Conservation (phyloP, 2,113 vertebrate species). For the Sinocyclocheilus maitianheensis region DNA sequence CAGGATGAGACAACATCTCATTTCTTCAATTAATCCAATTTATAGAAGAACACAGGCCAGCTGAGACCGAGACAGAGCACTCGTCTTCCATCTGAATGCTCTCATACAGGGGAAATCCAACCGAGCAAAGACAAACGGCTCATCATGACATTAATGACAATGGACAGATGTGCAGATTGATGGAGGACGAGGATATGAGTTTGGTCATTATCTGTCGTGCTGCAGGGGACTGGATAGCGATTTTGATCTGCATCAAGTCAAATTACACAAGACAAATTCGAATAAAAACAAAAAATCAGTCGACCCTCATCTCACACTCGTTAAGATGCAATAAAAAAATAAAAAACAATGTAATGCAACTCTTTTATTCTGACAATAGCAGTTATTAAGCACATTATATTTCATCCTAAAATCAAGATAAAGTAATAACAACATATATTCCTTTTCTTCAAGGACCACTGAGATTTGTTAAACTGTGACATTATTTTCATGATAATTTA, state of each 20-base stretch:
- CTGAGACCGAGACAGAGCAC: not conserved
- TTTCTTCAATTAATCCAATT: conserved; percentile 39
- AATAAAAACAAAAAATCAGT: not conserved
- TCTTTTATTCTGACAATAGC: not conserved
- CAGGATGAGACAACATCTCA: conserved; percentile 24
- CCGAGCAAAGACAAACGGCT: not conserved
- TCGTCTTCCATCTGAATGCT: conserved; percentile 10
- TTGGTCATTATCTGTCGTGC: not conserved
- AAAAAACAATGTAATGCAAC: not conserved
- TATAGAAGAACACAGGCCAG: conserved; percentile 17
- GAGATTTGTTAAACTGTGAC: not conserved
- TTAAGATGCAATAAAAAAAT: not conserved
- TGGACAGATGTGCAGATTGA: not conserved
- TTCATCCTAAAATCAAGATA: not conserved
- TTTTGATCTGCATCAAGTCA: not conserved
- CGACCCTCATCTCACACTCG: not conserved
- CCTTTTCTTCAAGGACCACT: not conserved
- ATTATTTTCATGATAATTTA: not conserved
- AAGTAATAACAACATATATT: not conserved
- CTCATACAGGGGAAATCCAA: not conserved
- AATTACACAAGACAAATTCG: not conserved
- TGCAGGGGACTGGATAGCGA: not conserved
- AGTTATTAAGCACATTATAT: not conserved
- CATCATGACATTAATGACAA: not conserved
- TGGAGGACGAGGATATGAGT: not conserved